Base-by-base conservation (phyloP, 2,888 invertebrate species). In the Iselma pallidipennis region DNA sequence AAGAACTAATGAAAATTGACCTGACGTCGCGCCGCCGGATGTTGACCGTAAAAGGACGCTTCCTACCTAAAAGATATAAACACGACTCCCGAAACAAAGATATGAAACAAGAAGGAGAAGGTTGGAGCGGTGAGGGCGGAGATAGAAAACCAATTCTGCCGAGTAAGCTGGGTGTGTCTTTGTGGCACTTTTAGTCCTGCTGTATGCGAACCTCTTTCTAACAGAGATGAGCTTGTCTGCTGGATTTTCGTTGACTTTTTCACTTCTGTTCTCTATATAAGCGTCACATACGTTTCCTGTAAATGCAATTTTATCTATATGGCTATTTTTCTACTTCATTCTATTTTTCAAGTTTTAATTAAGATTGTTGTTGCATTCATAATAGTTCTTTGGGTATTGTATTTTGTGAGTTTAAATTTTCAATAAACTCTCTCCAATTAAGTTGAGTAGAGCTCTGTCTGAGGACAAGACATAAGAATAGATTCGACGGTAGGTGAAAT, bases 131-230 rank as follows among this genome's bases (percentile, higher is more conserved):
- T 37, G 66, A 72, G 67, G 66, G 71, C 68, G 67, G 65, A 71
- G 71, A 73, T 68, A 70, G 72, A 67, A 69, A 73, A 73, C 69
- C 73, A 75, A 75, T 76, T 74, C 73, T 73, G 75, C 72, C 70
- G 73, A 76, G 75, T 76, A 76, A 75, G 75, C 76, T 73, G 74
- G 76, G 76, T 76, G 76, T 74, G 76, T 73, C 74, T 70, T 67
- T 60, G 71, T 71, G 68, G 71, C 73, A 73, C 72, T 76, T 75
- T 58, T 45, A 59, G 57, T 69, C 71, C 71, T 37, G 71, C 71
- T 71, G 66, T 63, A 61, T 59, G 61, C 73, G 71, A 72, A 73
- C 74, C 68, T 73, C 61, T 68, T 67, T 66, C 66, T 66, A 66
- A 68, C 70, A 65, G 64, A 68, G 69, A 71, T 66, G 70, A 70